Percentiles rank a stretch among this genome's conserved stretches.
phyloP scores from a whole-genome alignment of 2,797 vertebrate species.

The Malurus leucopterus region DNA sequence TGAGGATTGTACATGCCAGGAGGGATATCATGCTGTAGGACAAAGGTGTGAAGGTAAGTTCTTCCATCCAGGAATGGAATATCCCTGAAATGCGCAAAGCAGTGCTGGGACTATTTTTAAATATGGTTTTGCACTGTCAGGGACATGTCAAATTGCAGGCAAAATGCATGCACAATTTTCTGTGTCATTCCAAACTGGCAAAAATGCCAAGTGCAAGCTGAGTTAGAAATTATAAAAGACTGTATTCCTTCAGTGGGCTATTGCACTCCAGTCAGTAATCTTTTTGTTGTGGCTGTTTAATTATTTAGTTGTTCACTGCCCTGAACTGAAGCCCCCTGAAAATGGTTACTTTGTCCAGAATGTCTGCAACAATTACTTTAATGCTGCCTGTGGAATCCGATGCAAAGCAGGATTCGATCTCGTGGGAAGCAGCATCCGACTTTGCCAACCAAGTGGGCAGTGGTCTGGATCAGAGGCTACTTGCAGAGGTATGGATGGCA shows the following conservation, averaged over 20 bases:
- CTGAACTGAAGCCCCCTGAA: slow-evolving; percentile 83
- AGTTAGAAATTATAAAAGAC: background rate
- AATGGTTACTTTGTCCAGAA: slow-evolving; percentile 93
- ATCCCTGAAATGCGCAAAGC: background rate
- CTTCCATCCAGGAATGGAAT: background rate
- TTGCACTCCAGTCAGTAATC: background rate
- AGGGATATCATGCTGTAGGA: slow-evolving; percentile 80
- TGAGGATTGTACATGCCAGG: slow-evolving; percentile 84
- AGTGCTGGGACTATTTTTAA: background rate
- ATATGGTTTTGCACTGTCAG: background rate
- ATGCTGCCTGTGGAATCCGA: slow-evolving; percentile 90
- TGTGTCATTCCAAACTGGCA: background rate
- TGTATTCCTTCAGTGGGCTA: background rate
- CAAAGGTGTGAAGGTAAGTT: slow-evolving; percentile 83
- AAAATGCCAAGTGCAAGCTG: background rate
- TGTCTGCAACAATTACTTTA: slow-evolving; percentile 90
- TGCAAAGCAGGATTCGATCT: slow-evolving; percentile 89
- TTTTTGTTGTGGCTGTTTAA: slow-evolving; percentile 18
- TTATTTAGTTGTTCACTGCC: slow-evolving; percentile 84
- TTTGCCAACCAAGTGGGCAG: slow-evolving; percentile 87
- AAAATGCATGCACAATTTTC: background rate
- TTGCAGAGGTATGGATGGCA: slow-evolving; percentile 82
- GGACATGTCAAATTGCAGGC: background rate
- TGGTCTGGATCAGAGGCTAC: slow-evolving; percentile 87
- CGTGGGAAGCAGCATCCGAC: slow-evolving; percentile 85